Evolutionary conservation across 1,140 invertebrate species (phyloP).

Genomic region (Glomeris maerens): DNA sequence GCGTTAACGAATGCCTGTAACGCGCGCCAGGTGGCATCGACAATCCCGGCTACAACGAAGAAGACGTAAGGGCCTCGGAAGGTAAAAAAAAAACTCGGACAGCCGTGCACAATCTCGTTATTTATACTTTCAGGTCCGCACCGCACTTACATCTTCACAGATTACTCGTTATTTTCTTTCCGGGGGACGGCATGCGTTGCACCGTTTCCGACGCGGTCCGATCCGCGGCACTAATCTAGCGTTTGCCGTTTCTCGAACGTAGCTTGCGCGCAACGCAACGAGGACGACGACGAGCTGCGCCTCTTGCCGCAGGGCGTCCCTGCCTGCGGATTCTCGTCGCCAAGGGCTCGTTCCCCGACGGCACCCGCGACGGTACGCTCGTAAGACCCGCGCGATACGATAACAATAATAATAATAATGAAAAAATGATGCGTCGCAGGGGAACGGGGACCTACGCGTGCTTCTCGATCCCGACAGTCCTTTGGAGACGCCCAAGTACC

Average conservation of each 20-base stretch:
- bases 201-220: neutral
- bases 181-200: neutral
- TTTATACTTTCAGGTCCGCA: too few relatives aligned
- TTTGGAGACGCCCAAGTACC: neutral
- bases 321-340: slow-evolving; percentile 4
- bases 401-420: slow-evolving; percentile 6
- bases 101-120: too few relatives aligned
- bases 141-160: too few relatives aligned
- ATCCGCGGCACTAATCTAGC: neutral
- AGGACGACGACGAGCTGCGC: neutral
- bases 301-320: neutral
- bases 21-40: too few relatives aligned
- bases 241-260: neutral
- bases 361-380: slow-evolving; percentile 1
- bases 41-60: too few relatives aligned
- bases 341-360: slow-evolving; percentile 2
- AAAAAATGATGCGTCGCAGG: slow-evolving; percentile 6
- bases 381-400: neutral
- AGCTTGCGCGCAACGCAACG: neutral
- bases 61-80: too few relatives aligned
- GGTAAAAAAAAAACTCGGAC: too few relatives aligned
- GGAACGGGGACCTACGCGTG: too few relatives aligned
- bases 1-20: too few relatives aligned
- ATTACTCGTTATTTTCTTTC: too few relatives aligned
- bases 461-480: neutral